phyloP scores from a whole-genome alignment of 2,888 invertebrate species.

The Thereva unica region DNA sequence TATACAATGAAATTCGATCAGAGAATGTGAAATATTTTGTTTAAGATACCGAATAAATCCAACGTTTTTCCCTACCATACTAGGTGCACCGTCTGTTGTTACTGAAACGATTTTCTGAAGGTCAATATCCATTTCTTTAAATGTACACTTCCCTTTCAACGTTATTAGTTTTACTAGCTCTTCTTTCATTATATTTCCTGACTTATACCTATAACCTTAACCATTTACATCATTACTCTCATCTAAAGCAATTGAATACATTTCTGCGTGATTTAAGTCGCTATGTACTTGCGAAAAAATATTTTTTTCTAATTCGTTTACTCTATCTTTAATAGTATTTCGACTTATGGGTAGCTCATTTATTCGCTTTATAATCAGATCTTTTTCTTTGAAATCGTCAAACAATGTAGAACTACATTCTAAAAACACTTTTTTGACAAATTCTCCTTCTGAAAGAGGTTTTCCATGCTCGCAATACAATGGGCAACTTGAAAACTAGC shows the following conservation, averaged over 20 bases:
- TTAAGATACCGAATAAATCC: constrained; percentile 9
- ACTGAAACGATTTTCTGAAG: background rate
- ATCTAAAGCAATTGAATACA: constrained; percentile 14
- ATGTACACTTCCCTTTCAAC: constrained; percentile 1
- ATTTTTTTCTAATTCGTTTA: background rate
- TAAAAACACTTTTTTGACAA: no score
- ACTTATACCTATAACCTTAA: background rate
- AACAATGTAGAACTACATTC: no score
- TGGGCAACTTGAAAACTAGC: no score
- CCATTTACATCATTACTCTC: constrained; percentile 5
- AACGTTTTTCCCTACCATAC: background rate
- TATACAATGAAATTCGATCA: constrained; percentile 9
- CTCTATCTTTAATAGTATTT: constrained; percentile 6
- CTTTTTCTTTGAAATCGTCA: constrained; percentile 3
- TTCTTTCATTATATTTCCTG: constrained; percentile 10
- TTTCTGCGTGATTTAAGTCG: constrained; percentile 9
- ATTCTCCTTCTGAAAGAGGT: no score
- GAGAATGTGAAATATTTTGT: constrained; percentile 3
- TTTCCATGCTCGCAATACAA: no score
- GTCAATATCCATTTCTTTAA: constrained; percentile 8
- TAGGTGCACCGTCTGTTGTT: background rate
- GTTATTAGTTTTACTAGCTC: constrained; percentile 11
- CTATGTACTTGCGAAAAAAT: constrained; percentile 12
- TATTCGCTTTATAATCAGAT: background rate
- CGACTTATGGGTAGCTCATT: background rate